Evolutionary conservation across 2,888 invertebrate species (phyloP).

Genomic region (Opisthograptis luteolata): DNA sequence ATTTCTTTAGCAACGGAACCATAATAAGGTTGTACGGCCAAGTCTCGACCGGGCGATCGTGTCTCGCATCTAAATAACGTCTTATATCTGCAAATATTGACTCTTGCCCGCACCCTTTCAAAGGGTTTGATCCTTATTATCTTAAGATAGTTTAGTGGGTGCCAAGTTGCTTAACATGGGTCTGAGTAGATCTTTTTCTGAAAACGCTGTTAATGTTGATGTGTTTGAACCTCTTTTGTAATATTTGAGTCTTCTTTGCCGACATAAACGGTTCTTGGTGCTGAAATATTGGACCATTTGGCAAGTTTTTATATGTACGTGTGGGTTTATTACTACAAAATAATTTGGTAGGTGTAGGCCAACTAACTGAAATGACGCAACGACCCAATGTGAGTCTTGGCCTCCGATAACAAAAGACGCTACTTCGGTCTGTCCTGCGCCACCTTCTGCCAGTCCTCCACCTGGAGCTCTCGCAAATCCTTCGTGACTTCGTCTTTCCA

Average conservation of each 20-base stretch:
- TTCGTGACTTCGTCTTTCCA: too few species aligned
- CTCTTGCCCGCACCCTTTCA: constrained; percentile 74
- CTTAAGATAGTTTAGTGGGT: constrained; percentile 74
- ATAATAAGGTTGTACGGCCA: constrained; percentile 63
- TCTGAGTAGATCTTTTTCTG: constrained; percentile 51
- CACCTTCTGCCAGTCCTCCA: too few species aligned
- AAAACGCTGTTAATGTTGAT: constrained; percentile 41
- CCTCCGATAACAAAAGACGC: too few species aligned
- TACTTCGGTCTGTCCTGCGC: too few species aligned
- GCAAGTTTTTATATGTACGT: neutral
- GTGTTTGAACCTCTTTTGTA: constrained; percentile 14
- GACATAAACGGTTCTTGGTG: neutral
- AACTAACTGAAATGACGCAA: too few species aligned
- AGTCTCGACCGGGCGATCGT: constrained; percentile 71
- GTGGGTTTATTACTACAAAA: neutral
- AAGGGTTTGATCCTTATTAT: constrained; percentile 73
- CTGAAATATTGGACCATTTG: neutral
- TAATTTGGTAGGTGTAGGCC: too few species aligned
- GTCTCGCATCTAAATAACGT: constrained; percentile 82
- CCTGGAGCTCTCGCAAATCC: too few species aligned
- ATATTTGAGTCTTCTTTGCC: constrained; percentile 3
- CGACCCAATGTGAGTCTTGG: too few species aligned
- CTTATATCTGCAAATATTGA: constrained; percentile 83
- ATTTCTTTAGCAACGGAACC: constrained; percentile 11
- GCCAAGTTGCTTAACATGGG: constrained; percentile 64